phyloP scores from a whole-genome alignment of 1,140 invertebrate genomes.

The Scaptomyza pallida region DNA sequence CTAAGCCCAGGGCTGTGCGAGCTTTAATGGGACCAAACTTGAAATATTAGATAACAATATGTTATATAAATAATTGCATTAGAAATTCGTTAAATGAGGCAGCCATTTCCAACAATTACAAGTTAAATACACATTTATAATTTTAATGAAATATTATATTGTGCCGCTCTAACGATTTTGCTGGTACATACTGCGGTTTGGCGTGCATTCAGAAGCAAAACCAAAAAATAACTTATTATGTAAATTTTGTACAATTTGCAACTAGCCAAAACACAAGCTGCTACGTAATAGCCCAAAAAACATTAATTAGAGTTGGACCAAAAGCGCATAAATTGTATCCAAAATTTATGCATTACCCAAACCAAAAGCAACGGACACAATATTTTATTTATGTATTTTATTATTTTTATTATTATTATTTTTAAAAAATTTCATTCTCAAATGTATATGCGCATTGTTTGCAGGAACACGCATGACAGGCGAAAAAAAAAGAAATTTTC shows the following conservation, averaged over 20 bases:
- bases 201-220: not conserved
- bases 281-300: slow-evolving; percentile 7
- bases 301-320: slow-evolving; percentile 33
- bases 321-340: slow-evolving; percentile 18
- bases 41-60: not conserved
- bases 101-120: too few species aligned
- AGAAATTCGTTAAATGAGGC: too few species aligned
- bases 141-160: too few species aligned
- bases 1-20: not conserved
- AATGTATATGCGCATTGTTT: slow-evolving; percentile 20
- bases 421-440: not conserved
- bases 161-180: not conserved
- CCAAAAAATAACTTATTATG: slow-evolving; percentile 5
- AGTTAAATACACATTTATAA: too few species aligned
- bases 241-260: slow-evolving; percentile 9
- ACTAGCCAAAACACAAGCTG: slow-evolving; percentile 3
- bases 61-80: not conserved
- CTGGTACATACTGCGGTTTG: slow-evolving; percentile 7
- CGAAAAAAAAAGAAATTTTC: not conserved
- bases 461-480: slow-evolving; percentile 5
- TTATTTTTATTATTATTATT: slow-evolving; percentile 1
- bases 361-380: slow-evolving; percentile 1
- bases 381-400: slow-evolving; percentile 3
- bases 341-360: slow-evolving; percentile 4
- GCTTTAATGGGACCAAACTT: not conserved